Conservation (phyloP, 2,888 invertebrate species). For the Limnephilus auricula region DNA sequence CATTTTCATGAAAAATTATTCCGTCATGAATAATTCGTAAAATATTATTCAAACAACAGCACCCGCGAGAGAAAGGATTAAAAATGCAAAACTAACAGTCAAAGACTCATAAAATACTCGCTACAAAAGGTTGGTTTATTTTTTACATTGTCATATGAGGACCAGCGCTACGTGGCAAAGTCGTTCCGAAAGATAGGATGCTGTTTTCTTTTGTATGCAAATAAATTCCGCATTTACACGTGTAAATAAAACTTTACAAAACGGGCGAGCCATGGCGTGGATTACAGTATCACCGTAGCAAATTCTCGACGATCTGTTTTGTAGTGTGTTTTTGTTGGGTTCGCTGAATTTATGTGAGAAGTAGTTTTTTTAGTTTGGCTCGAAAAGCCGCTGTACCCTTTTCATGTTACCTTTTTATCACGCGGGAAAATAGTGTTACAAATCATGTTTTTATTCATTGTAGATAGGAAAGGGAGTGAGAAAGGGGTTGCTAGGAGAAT, state of each 20-base stretch:
- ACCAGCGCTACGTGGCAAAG: slow-evolving; percentile 19
- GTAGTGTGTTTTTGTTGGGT: neutral
- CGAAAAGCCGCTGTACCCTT: slow-evolving; percentile 58
- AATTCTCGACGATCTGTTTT: neutral
- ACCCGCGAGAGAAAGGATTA: neutral
- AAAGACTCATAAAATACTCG: slow-evolving; percentile 10
- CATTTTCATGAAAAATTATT: neutral
- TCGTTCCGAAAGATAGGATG: slow-evolving; percentile 49
- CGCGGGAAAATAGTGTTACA: slow-evolving; percentile 63
- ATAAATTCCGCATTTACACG: slow-evolving; percentile 66
- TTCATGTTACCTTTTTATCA: slow-evolving; percentile 57
- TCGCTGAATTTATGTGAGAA: neutral
- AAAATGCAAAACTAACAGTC: slow-evolving; percentile 20
- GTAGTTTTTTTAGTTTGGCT: slow-evolving; percentile 10
- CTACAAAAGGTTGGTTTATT: slow-evolving; percentile 3
- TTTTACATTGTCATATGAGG: slow-evolving; percentile 41
- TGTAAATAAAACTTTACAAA: slow-evolving; percentile 65
- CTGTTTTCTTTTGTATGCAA: slow-evolving; percentile 63
- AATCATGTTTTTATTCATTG: slow-evolving; percentile 66
- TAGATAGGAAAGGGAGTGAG: slow-evolving; percentile 44
- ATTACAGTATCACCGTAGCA: slow-evolving; percentile 7
- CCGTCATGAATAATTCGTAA: neutral
- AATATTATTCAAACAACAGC: neutral
- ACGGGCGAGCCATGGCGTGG: slow-evolving; percentile 47
- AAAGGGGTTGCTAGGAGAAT: neutral